Percentiles rank a stretch among this genome's conserved stretches.
These are phyloP conservation scores for Agrochola lota DNA, from an alignment of 2,888 invertebrate species.

Conservation along the genomic window DNA sequence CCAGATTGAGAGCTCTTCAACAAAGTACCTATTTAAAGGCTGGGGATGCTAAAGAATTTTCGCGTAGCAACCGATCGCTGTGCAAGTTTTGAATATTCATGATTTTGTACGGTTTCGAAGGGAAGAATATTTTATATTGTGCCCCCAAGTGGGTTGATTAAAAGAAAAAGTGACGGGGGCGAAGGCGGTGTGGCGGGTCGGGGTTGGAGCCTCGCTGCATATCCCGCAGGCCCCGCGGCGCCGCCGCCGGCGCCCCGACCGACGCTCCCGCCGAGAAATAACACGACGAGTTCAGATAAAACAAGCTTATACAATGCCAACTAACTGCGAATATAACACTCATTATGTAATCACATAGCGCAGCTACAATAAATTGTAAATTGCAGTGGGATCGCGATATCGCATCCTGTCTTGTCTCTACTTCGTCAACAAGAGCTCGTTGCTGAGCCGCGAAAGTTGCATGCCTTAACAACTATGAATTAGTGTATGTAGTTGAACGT, in stretches of 20 bases:
- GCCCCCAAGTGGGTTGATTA: conserved; percentile 78
- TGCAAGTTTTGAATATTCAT: conserved; percentile 34
- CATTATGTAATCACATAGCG: conserved; percentile 45
- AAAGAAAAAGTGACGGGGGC: conserved; percentile 71
- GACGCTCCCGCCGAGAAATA: conserved; percentile 71
- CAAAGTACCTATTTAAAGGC: conserved; percentile 38
- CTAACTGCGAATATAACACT: conserved; percentile 52
- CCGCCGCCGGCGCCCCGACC: conserved; percentile 63
- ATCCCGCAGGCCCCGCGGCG: conserved; percentile 69
- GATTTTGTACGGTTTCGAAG: conserved; percentile 23
- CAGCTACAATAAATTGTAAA: conserved; percentile 30
- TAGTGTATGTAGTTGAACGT: conserved; percentile 14
- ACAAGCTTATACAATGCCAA: conserved; percentile 73
- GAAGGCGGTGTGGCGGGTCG: conserved; percentile 55
- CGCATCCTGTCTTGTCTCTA: conserved; percentile 9
- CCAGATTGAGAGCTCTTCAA: conserved; percentile 47
- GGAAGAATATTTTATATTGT: conserved; percentile 69
- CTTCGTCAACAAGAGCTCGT: neutral
- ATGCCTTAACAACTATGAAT: conserved; percentile 18
- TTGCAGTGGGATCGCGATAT: conserved; percentile 19
- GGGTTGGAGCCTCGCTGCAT: conserved; percentile 57
- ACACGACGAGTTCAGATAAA: conserved; percentile 76
- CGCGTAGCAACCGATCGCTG: conserved; percentile 13
- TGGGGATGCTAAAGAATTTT: conserved; percentile 62
- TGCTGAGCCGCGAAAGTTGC: conserved; percentile 24